phyloP scores from a whole-genome alignment of 2,888 invertebrate species.

The Orthosia cruda region DNA sequence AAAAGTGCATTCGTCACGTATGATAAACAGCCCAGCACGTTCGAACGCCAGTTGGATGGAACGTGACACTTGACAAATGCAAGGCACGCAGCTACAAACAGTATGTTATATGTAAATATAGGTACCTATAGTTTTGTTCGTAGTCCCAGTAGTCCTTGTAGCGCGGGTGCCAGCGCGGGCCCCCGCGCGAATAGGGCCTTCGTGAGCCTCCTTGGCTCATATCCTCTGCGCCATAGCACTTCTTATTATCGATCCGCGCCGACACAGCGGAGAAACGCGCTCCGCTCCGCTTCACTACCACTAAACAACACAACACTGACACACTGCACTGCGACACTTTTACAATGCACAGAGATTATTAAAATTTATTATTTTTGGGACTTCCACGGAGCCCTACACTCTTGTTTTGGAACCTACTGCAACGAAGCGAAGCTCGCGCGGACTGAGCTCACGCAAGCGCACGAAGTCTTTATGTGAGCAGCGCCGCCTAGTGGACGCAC shows the following conservation, averaged over 20 bases:
- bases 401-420: slow-evolving; percentile 82
- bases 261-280: slow-evolving; percentile 72
- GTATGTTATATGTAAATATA: slow-evolving; percentile 17
- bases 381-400: slow-evolving; percentile 76
- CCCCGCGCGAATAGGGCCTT: slow-evolving; percentile 89
- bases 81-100: slow-evolving; percentile 28
- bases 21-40: slow-evolving; percentile 30
- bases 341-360: slow-evolving; percentile 62
- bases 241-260: slow-evolving; percentile 84
- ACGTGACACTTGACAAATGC: slow-evolving; percentile 39
- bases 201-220: slow-evolving; percentile 90
- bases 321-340: slow-evolving; percentile 84
- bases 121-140: slow-evolving; percentile 89
- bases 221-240: slow-evolving; percentile 83
- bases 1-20: slow-evolving; percentile 35
- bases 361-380: slow-evolving; percentile 69
- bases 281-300: slow-evolving; percentile 68
- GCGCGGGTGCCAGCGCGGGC: slow-evolving; percentile 89
- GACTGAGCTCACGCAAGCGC: slow-evolving; percentile 81
- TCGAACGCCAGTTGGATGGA: slow-evolving; percentile 5
- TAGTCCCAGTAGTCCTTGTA: slow-evolving; percentile 91
- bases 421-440: slow-evolving; percentile 85
- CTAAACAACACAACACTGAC: slow-evolving; percentile 64
- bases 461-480: slow-evolving; percentile 75
- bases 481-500: slow-evolving; percentile 76